phyloP scores from a whole-genome alignment of 2,113 vertebrate species.

The Rhinogobius similis region DNA sequence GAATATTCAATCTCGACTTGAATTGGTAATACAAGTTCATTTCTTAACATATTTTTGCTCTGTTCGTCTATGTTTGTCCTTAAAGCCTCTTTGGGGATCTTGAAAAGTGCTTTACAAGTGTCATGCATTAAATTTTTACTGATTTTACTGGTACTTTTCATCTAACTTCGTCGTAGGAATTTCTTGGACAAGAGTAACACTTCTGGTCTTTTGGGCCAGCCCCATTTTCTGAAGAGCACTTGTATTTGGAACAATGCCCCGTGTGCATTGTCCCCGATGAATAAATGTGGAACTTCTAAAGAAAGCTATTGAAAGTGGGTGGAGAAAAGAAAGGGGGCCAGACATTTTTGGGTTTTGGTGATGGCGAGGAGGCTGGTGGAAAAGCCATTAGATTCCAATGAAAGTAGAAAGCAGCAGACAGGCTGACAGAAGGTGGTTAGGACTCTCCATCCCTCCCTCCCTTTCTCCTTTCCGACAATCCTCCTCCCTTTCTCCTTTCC shows the following conservation, averaged over 20 bases:
- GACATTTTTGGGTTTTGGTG: constrained; percentile 14
- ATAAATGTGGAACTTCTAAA: constrained; percentile 7
- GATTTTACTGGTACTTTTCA: too few relatives aligned
- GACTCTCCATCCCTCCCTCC: constrained; percentile 50
- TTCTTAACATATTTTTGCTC: too few relatives aligned
- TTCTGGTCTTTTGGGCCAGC: background rate
- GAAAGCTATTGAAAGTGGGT: constrained; percentile 14
- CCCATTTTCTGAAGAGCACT: constrained; percentile 7
- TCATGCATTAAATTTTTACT: too few relatives aligned
- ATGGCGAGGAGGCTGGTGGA: constrained; percentile 66
- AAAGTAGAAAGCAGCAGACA: constrained; percentile 71
- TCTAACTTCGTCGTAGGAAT: background rate
- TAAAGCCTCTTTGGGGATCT: too few relatives aligned
- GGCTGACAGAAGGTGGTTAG: constrained; percentile 74
- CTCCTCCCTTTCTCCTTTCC: constrained; percentile 38
- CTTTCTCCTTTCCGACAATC: constrained; percentile 31
- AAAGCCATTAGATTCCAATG: constrained; percentile 74
- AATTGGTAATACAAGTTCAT: too few relatives aligned
- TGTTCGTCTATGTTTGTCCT: too few relatives aligned
- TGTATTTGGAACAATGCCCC: constrained; percentile 11
- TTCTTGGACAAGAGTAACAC: background rate
- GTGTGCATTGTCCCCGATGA: constrained; percentile 1
- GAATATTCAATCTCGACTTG: too few relatives aligned
- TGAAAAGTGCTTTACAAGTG: too few relatives aligned
- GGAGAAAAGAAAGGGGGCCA: constrained; percentile 15